Conservation (phyloP, 2,113 vertebrate species). For the Fulmarus glacialis region DNA sequence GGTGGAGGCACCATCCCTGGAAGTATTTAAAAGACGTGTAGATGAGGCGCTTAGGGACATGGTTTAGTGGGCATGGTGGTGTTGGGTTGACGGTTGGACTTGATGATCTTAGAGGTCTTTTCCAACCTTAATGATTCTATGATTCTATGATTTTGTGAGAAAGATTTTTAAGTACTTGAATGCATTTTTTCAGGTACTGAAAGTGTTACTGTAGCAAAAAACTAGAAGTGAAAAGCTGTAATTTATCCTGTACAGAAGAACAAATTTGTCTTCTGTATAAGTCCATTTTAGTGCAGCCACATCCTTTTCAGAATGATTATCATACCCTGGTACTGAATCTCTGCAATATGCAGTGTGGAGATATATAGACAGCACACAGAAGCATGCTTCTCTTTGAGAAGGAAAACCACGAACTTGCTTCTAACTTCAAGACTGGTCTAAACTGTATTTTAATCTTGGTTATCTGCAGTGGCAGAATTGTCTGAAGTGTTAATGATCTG, state of each 20-base stretch:
- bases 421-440: not conserved
- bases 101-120: no score
- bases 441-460: not conserved
- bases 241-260: not conserved
- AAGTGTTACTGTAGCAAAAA: not conserved
- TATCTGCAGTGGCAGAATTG: not conserved
- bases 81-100: no score
- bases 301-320: not conserved
- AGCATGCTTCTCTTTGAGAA: not conserved
- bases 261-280: not conserved
- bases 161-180: not conserved
- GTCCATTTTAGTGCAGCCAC: not conserved
- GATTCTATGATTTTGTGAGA: no score
- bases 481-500: not conserved
- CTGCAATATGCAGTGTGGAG: not conserved
- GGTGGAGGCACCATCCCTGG: no score
- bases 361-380: not conserved
- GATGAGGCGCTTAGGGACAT: no score
- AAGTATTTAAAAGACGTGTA: no score
- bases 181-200: not conserved
- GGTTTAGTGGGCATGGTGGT: no score
- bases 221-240: not conserved
- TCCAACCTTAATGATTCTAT: no score
- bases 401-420: accelerated
- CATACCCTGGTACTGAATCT: not conserved